These are phyloP conservation scores for Megaleporinus macrocephalus DNA, from an alignment of 2,113 vertebrate genomes.

Conservation along the genomic window DNA sequence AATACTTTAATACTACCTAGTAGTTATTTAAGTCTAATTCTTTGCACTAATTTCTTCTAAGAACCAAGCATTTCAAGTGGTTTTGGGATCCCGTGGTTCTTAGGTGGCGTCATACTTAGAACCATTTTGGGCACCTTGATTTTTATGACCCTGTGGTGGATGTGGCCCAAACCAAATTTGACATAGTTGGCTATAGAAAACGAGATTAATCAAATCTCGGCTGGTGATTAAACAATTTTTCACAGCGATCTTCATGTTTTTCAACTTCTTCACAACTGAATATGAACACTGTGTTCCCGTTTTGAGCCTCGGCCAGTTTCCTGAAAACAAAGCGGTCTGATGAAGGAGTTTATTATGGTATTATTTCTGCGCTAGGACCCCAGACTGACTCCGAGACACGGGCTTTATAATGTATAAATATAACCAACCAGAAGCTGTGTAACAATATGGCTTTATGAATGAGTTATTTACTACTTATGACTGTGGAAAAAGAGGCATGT, in stretches of 20 bases:
- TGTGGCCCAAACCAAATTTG: background rate
- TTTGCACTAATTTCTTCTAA: too few species aligned
- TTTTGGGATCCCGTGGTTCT: too few species aligned
- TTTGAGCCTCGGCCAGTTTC: slow-evolving; percentile 18
- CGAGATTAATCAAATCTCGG: background rate
- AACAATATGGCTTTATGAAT: slow-evolving; percentile 45
- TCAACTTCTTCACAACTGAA: slow-evolving; percentile 15
- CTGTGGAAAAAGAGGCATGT: slow-evolving; percentile 44
- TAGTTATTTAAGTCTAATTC: too few species aligned
- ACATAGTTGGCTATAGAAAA: background rate
- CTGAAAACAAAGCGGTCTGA: slow-evolving; percentile 19
- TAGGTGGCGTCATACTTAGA: too few species aligned
- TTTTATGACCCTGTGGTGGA: background rate
- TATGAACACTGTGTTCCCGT: slow-evolving; percentile 34
- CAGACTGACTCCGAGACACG: slow-evolving; percentile 8
- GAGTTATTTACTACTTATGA: slow-evolving; percentile 40
- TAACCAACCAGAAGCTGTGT: slow-evolving; percentile 36
- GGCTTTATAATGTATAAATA: slow-evolving; percentile 34
- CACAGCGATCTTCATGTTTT: slow-evolving; percentile 6
- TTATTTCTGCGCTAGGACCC: slow-evolving; percentile 25
- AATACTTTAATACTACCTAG: too few species aligned
- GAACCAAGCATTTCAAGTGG: too few species aligned
- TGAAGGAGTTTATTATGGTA: slow-evolving; percentile 33
- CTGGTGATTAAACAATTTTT: background rate
- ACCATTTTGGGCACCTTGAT: background rate